Base-by-base conservation (phyloP, 2,113 vertebrate species). In the Xenopus borealis region DNA sequence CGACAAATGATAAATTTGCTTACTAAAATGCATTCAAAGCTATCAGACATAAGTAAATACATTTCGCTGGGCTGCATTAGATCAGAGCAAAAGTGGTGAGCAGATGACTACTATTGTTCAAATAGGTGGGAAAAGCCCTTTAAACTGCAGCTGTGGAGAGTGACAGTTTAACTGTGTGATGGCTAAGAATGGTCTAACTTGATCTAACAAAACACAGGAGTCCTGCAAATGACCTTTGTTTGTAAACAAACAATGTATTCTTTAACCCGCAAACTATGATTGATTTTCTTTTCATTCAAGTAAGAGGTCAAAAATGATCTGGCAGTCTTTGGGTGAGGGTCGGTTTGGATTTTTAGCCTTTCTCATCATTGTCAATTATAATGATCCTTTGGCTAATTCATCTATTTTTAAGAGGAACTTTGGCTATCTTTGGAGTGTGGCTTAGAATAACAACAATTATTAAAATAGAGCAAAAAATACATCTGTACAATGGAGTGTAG, bases 141-240 rank as follows among this genome's bases (percentile, higher is more conserved):
- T 40, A 40, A 40, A 40, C 89, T 88, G 79, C 90, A 92, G 90
- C 91, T 91, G 90, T 89, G 84, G 85, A 91, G 91, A 92, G 87
- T 84, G 83, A 85, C 90, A 78, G 78, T 84, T 72, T 9, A 6
- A 79, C 87, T 69, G 33, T 75, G 66, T 19, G 74, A 69, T 91
- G 89, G 91, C 87, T 89, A 91, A 88, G 81, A 84, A 85, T 81
- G 80, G 79, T 19, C 81, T 84, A 89, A 86, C 58, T 84, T 78
- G 79, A 79, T 86, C 72, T 86, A 78, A 81, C 20, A 33, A 85
- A 85, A 88, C 84, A 90, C 87, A 88, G 81, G 53, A 64, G 83
- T 72, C 81, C 85, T 90, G 81, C 82, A 88, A 82, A 0, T 78
- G 78, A 58, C 79, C 67, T 83, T 84, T 83, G 81, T 86, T 81